Base-by-base conservation (phyloP, 1,140 invertebrate species). In the Apis dorsata region DNA sequence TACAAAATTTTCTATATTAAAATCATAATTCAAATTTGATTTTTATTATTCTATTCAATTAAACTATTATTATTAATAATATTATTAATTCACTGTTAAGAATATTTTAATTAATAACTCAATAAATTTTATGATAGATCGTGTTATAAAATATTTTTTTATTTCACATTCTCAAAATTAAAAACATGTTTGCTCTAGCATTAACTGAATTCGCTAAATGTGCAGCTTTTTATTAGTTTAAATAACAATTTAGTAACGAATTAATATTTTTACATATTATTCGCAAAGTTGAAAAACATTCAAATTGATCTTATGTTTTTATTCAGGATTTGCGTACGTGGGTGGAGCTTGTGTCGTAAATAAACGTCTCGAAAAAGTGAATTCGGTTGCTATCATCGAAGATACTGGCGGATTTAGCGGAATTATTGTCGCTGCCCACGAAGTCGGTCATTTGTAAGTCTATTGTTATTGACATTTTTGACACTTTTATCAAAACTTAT, bases 361-460 rank as follows among this genome's bases (percentile, higher is more conserved):
- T 94, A 99, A 99, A 93, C 95, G 98, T 88, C 95, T 99, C 80
- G 98, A 99, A 95, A 99, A 99, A 95, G 98, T 99, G 78, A 99
- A 99, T 95, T 98, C 97, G 82, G 98, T 99, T 79, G 98, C 98
- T 88, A 99, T 99, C 90, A 98, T 99, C 91, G 98, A 99, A 94
- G 98, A 99, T 92, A 98, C 98, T 34, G 98, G 98, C 84, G 98
- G 98, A 81, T 99, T 99, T 94, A 98, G 97, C 90, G 98, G 98
- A 69, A 99, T 99, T 90, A 99, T 99, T 92, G 98, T 99, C 10
- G 98, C 98, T 76, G 98, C 98, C 81, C 98, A 99, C 92, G 98
- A 99, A 97, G 97, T 99, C 87, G 98, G 98, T 86, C 98, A 99
- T 95, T 96, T 99, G 98, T 99, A 96, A 98, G 97, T 97, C 76